A percentile compares a stretch with the other conserved stretches of the same genome.
Evolutionary conservation across 2,888 invertebrate genomes (phyloP).

Genomic region (Congeria kusceri): DNA sequence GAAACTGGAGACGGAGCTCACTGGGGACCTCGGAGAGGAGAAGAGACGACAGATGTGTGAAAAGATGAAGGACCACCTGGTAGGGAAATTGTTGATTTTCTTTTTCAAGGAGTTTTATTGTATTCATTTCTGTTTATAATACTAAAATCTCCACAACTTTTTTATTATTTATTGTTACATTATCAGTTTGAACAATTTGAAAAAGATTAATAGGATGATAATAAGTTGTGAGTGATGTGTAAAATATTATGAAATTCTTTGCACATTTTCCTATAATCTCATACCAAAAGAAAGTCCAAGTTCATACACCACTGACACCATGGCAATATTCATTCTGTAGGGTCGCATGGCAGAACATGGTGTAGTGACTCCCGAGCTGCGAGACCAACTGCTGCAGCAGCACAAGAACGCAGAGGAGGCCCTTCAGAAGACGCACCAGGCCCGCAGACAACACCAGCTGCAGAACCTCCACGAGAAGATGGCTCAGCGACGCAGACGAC

Average conservation of each 20-base stretch:
- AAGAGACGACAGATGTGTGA: slow-evolving; percentile 73
- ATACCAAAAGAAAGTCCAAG: too few relatives aligned
- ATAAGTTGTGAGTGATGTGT: too few relatives aligned
- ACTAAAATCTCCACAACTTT: too few relatives aligned
- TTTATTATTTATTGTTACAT: too few relatives aligned
- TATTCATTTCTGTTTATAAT: too few relatives aligned
- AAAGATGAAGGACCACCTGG: slow-evolving; percentile 78
- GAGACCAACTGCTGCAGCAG: slow-evolving; percentile 71
- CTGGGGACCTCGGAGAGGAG: slow-evolving; percentile 70
- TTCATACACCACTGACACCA: too few relatives aligned
- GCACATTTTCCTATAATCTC: too few relatives aligned
- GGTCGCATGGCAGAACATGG: slow-evolving; percentile 73
- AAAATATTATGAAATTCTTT: too few relatives aligned
- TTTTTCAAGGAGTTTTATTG: neutral
- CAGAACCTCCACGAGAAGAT: slow-evolving; percentile 74
- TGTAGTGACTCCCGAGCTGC: slow-evolving; percentile 72
- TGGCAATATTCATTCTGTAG: slow-evolving; percentile 61
- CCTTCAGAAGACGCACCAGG: slow-evolving; percentile 66
- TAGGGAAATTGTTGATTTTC: slow-evolving; percentile 41
- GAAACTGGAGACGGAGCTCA: slow-evolving; percentile 71
- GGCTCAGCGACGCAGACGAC: slow-evolving; percentile 71
- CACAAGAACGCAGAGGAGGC: slow-evolving; percentile 71
- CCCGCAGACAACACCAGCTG: slow-evolving; percentile 71
- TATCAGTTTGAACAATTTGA: too few relatives aligned
- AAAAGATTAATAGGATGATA: too few relatives aligned